phyloP scores from a whole-genome alignment of 1,140 invertebrate species.

The Trichonephila inaurata region DNA sequence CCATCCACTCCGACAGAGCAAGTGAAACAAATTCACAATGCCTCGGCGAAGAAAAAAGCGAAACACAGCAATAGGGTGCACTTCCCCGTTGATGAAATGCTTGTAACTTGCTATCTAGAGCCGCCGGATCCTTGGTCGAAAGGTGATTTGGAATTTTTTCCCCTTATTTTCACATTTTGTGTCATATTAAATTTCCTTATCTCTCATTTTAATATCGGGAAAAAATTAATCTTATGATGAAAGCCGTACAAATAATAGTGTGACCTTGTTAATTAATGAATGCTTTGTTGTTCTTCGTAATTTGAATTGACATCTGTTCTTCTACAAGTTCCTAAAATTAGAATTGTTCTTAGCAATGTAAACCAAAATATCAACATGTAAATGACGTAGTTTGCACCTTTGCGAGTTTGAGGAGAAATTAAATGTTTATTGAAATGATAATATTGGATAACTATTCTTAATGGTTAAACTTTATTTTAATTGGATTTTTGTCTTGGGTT shows the following conservation, averaged over 20 bases:
- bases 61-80: slow-evolving; percentile 82
- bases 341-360: too few species aligned
- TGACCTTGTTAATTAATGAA: slow-evolving; percentile 11
- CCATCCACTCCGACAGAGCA: slow-evolving; percentile 75
- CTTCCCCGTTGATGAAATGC: slow-evolving; percentile 86
- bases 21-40: slow-evolving; percentile 60
- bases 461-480: too few species aligned
- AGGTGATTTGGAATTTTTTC: slow-evolving; percentile 81
- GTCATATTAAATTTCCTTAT: not conserved
- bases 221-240: not conserved
- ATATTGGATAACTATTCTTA: too few species aligned
- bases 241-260: not conserved
- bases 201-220: not conserved
- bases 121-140: slow-evolving; percentile 89
- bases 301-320: not conserved
- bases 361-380: too few species aligned
- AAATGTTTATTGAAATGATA: too few species aligned
- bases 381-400: too few species aligned
- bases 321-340: too few species aligned
- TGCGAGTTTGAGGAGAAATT: too few species aligned
- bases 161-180: not conserved
- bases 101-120: slow-evolving; percentile 89
- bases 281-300: not conserved
- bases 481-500: too few species aligned
- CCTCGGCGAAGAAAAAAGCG: slow-evolving; percentile 57